phyloP scores from a whole-genome alignment of 2,797 vertebrate species.

The Podarcis lilfordi region DNA sequence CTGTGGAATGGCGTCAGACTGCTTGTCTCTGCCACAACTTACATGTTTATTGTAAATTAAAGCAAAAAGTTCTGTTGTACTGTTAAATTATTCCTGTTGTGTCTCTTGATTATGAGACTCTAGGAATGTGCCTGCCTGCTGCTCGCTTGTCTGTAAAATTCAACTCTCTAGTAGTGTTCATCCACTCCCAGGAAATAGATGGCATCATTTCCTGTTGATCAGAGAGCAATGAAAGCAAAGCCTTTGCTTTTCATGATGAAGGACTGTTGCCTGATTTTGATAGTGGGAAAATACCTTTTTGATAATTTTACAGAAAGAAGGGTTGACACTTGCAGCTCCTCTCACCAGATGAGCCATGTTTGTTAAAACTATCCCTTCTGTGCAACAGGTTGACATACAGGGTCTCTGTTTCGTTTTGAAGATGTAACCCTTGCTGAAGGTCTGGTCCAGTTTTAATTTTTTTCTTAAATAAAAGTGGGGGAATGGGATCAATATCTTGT shows the following conservation, averaged over 20 bases:
- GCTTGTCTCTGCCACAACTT: too few species aligned
- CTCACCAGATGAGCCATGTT: background rate
- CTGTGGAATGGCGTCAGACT: background rate
- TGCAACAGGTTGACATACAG: background rate
- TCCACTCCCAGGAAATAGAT: too few species aligned
- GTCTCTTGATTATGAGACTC: background rate
- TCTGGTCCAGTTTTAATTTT: background rate
- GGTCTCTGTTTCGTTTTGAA: background rate
- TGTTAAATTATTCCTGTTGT: background rate
- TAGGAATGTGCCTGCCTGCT: background rate
- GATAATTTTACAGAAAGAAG: background rate
- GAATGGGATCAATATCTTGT: too few species aligned
- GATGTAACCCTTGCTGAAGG: background rate
- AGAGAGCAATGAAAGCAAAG: background rate
- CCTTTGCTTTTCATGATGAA: too few species aligned
- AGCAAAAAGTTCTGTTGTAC: background rate
- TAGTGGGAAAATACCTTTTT: background rate
- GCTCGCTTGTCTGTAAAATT: background rate
- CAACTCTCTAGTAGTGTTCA: background rate
- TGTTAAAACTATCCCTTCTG: background rate
- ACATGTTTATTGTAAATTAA: conserved; percentile 8
- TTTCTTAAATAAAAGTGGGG: background rate
- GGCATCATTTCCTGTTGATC: background rate
- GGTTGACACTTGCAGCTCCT: background rate
- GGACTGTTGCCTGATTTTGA: background rate